phyloP scores from a whole-genome alignment of 2,113 vertebrate genomes.

The Rhea americana region DNA sequence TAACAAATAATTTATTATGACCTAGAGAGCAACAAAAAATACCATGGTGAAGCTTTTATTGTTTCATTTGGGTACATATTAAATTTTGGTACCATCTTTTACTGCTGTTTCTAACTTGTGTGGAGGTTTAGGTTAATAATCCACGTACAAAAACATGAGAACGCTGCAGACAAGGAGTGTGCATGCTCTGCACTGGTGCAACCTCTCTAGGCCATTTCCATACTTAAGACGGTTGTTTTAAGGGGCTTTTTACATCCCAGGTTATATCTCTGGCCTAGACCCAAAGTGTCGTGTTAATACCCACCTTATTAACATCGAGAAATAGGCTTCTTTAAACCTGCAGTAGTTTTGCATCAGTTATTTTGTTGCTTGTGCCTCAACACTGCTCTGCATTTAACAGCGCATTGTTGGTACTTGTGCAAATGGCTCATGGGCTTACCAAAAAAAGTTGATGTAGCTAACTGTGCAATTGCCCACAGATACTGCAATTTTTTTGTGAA shows the following conservation, averaged over 20 bases:
- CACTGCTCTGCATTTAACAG: not conserved
- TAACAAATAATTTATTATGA: conserved; percentile 47
- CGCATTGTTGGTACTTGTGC: too few relatives aligned
- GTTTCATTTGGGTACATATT: conserved; percentile 48
- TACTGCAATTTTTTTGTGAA: not conserved
- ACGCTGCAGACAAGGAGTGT: not conserved
- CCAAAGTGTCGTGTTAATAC: not conserved
- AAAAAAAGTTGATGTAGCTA: not conserved
- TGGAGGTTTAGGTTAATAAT: conserved; percentile 20
- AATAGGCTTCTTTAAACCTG: not conserved
- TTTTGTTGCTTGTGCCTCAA: not conserved
- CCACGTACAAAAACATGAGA: accelerated
- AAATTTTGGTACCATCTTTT: conserved; percentile 47
- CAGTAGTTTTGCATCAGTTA: not conserved
- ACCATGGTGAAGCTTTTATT: conserved; percentile 38
- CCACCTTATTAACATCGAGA: not conserved
- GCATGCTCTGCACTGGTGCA: too few relatives aligned
- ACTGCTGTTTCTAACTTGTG: conserved; percentile 13
- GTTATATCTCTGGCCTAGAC: not conserved
- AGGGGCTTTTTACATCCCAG: not conserved
- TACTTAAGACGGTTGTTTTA: not conserved
- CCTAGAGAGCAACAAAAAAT: conserved; percentile 40
- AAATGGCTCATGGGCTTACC: not conserved
- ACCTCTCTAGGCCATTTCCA: not conserved
- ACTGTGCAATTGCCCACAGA: not conserved